Evolutionary conservation across 1,140 invertebrate genomes (phyloP).

Genomic region (roundworm (Caenorhabditis elegans)): DNA sequence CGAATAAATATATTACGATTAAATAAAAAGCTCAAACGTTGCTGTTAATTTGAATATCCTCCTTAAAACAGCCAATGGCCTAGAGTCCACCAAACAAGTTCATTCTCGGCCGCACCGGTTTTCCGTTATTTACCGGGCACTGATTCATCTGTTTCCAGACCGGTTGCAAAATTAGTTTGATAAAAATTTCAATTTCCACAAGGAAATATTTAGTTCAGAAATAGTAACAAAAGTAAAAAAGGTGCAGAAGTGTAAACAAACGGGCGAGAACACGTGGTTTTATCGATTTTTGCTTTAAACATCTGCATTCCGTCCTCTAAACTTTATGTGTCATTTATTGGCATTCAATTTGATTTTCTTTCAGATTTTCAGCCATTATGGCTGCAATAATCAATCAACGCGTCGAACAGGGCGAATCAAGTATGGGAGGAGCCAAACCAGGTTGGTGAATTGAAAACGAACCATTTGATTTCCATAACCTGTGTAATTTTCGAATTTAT

Average conservation of each 20-base stretch:
- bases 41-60: too few species aligned
- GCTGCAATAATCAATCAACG: slow-evolving; percentile 23
- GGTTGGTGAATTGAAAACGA: background rate
- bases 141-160: too few species aligned
- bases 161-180: too few species aligned
- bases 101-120: too few species aligned
- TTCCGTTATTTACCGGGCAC: too few species aligned
- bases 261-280: background rate
- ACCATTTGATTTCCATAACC: background rate
- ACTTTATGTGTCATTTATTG: background rate
- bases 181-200: too few species aligned
- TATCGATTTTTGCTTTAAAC: background rate
- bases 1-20: too few species aligned
- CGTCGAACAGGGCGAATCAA: slow-evolving; percentile 10
- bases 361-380: background rate
- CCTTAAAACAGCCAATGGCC: too few species aligned
- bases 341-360: background rate
- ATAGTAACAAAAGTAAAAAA: background rate
- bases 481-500: background rate
- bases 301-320: too few species aligned
- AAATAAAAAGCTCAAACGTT: too few species aligned
- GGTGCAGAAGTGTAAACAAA: background rate
- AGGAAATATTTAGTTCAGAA: too few species aligned
- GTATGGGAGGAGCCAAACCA: background rate
- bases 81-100: too few species aligned